Evolutionary conservation across 2,113 vertebrate genomes (phyloP), one percentile per base, ranked within the genome.

Genomic region (Cochlearius cochlearius): DNA sequence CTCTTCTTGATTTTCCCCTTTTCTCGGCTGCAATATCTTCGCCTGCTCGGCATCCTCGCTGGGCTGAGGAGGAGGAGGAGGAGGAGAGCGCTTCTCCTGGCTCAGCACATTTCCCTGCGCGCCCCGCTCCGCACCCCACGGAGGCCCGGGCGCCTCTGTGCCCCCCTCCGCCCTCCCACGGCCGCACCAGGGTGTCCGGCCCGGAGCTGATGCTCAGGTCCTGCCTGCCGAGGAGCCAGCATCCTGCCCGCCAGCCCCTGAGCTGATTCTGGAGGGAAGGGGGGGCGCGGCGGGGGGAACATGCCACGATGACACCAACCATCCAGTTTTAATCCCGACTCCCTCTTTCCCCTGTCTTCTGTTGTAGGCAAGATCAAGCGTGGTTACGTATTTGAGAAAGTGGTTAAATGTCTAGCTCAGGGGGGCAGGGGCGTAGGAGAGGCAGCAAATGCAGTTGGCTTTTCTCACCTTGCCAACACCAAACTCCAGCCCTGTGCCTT

Each of bases 41-140:
- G 41, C 67, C 79, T 71, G 88, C 94, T 77, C 88, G 76, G 97
- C 97, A 98, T 98, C 97, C 83, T 97, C 66, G 74, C 97, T 89
- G 97, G 94, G 97, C 97, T 98, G 85, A 96, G 97, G 93, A 95
- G 96, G 77, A 92, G 97, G 93, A 95, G 96, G 77, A 92, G 97
- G 86, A 91, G 97, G 85, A 92, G 96, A 96, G 92, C 69, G 12
- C 97, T 98, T 97, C 96, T 98, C 98, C 97, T 98, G 84, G 97
- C 98, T 98, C 98, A 98, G 98, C 98, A 98, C 91, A 97, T 98
- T 98, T 98, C 96, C 96, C 96, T 92, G 98, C 85, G 93, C 91
- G 84, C 59, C 50, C 92, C n/a, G 95, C 95, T 97, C 66, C 92
- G 30, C 77, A 47, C 83, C 90, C 94, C 56, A 17, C 36, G 23